A percentile compares a stretch with the other conserved stretches of the same genome.
phyloP scores from a whole-genome alignment of 2,797 vertebrate genomes.

The Balearica regulorum region DNA sequence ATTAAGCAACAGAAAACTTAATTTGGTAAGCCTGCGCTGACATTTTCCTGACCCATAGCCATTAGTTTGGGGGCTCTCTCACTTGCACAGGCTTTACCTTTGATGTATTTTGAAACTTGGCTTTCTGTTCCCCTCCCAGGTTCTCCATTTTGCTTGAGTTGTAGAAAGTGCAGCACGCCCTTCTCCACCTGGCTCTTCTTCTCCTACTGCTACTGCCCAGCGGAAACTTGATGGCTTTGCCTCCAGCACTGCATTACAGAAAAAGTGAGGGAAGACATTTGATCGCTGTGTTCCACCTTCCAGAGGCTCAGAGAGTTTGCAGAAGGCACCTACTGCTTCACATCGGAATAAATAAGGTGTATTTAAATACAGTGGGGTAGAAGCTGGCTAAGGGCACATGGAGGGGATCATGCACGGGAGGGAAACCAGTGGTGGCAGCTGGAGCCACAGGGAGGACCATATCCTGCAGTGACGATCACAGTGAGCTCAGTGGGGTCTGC shows the following conservation, averaged over 20 bases:
- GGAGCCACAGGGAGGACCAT: fast-evolving
- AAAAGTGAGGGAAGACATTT: neutral
- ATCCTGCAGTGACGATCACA: neutral
- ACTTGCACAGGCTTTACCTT: neutral
- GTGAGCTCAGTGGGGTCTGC: neutral
- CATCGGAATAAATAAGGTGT: neutral
- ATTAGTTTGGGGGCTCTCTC: neutral
- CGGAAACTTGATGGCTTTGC: neutral
- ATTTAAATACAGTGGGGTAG: neutral
- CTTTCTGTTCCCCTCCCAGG: neutral
- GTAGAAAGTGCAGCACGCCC: neutral
- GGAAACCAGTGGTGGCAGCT: neutral
- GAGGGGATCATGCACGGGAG: neutral
- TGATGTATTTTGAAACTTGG: neutral
- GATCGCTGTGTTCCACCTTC: fast-evolving
- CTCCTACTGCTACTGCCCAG: neutral
- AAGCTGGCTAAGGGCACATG: fast-evolving
- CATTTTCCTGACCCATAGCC: neutral
- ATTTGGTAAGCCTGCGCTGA: neutral
- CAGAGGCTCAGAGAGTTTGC: neutral
- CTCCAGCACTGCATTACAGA: neutral
- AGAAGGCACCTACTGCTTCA: neutral
- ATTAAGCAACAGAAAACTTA: neutral
- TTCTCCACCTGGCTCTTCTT: neutral
- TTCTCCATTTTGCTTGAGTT: neutral